Conservation (phyloP, 2,113 vertebrate species). For the Zapus hudsonius region DNA sequence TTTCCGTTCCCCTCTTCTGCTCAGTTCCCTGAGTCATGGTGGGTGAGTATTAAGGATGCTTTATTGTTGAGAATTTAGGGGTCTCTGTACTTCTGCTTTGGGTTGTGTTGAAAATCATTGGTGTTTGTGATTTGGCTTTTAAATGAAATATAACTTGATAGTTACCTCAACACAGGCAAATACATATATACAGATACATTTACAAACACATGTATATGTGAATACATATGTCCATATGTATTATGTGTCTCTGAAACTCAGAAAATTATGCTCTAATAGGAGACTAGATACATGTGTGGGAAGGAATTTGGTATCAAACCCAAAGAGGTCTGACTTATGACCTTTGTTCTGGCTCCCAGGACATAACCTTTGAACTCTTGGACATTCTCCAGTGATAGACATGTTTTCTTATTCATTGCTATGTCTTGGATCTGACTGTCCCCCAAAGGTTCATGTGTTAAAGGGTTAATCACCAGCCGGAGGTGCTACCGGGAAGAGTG, state of each 20-base stretch:
- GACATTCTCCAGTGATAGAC: neutral
- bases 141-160: conserved; percentile 1
- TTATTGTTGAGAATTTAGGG: no score
- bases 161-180: no score
- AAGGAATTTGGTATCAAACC: neutral
- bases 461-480: neutral
- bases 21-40: no score
- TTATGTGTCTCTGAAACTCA: no score
- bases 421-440: neutral
- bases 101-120: no score
- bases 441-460: neutral
- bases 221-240: no score
- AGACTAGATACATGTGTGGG: neutral
- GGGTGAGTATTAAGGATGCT: no score
- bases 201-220: no score
- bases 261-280: neutral
- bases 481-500: no score
- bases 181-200: no score
- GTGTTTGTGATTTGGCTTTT: conserved; percentile 24
- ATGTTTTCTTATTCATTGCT: neutral
- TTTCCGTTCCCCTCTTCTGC: no score
- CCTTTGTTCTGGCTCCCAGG: neutral
- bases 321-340: neutral
- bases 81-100: no score
- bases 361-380: neutral